These are phyloP conservation scores for Hirudo medicinalis DNA, from an alignment of 1,140 invertebrate species.

Conservation along the genomic window DNA sequence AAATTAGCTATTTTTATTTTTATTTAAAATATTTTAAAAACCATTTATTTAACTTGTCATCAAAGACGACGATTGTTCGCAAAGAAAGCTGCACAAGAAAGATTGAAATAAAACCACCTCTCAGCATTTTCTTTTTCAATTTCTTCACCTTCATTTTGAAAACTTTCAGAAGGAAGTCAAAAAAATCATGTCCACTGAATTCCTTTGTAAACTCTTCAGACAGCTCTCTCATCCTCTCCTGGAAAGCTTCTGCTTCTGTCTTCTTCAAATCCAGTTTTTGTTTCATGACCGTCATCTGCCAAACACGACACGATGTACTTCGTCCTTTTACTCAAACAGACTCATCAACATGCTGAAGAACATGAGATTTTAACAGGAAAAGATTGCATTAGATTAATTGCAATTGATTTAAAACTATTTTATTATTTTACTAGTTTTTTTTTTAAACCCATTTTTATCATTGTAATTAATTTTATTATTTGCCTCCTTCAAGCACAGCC, in stretches of 20 bases:
- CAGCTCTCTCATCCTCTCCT: conserved; percentile 47
- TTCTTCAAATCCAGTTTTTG: conserved; percentile 48
- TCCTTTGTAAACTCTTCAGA: conserved; percentile 47
- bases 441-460: too few relatives aligned
- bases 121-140: conserved; percentile 35
- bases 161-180: conserved; percentile 57
- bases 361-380: neutral
- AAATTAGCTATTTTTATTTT: too few relatives aligned
- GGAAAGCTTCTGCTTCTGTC: conserved; percentile 47
- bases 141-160: conserved; percentile 56
- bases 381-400: neutral
- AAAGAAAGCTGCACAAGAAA: neutral
- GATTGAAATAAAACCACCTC: neutral
- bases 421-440: too few relatives aligned
- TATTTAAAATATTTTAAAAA: too few relatives aligned
- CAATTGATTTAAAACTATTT: too few relatives aligned
- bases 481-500: too few relatives aligned
- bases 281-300: conserved; percentile 42
- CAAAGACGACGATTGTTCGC: neutral
- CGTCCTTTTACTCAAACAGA: too few relatives aligned
- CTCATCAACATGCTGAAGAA: too few relatives aligned
- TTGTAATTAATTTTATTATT: too few relatives aligned
- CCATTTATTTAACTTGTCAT: too few relatives aligned
- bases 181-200: conserved; percentile 52
- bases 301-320: neutral